phyloP scores from a whole-genome alignment of 2,113 vertebrate species.

The Paradoxurus hermaphroditus region DNA sequence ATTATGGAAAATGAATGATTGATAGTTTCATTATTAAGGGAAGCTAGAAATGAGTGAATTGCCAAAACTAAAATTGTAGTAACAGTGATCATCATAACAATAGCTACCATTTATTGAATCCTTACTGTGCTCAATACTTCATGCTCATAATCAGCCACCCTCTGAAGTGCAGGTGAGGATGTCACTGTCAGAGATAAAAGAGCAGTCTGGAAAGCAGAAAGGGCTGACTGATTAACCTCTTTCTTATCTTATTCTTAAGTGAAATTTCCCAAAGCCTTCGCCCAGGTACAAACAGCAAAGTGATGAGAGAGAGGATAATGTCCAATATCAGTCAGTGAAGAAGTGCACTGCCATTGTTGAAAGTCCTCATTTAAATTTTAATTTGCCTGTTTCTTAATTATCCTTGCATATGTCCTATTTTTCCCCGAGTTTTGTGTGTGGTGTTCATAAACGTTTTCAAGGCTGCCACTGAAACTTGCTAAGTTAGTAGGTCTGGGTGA shows the following conservation, averaged over 20 bases:
- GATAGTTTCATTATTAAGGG: conserved; percentile 34
- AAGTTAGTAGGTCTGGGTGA: background rate
- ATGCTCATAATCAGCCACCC: background rate
- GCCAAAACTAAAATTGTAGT: background rate
- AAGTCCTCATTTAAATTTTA: conserved; percentile 15
- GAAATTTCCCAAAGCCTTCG: conserved; percentile 43
- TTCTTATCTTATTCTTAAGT: conserved; percentile 51
- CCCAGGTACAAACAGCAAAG: background rate
- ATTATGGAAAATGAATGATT: background rate
- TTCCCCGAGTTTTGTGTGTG: background rate
- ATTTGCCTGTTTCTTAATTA: conserved; percentile 27
- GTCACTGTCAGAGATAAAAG: conserved; percentile 41
- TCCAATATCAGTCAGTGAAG: background rate
- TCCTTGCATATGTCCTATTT: background rate
- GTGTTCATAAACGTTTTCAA: conserved; percentile 20
- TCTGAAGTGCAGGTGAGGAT: conserved; percentile 10
- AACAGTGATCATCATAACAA: background rate
- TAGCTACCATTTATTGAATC: background rate
- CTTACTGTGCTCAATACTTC: background rate
- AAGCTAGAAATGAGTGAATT: conserved; percentile 9
- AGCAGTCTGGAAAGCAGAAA: background rate
- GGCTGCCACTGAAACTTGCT: conserved; percentile 15
- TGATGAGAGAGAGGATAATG: background rate
- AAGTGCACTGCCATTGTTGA: background rate
- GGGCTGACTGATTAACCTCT: conserved; percentile 47